Base-by-base conservation (phyloP, 2,797 vertebrate species). In the Semaprochilodus insignis region DNA sequence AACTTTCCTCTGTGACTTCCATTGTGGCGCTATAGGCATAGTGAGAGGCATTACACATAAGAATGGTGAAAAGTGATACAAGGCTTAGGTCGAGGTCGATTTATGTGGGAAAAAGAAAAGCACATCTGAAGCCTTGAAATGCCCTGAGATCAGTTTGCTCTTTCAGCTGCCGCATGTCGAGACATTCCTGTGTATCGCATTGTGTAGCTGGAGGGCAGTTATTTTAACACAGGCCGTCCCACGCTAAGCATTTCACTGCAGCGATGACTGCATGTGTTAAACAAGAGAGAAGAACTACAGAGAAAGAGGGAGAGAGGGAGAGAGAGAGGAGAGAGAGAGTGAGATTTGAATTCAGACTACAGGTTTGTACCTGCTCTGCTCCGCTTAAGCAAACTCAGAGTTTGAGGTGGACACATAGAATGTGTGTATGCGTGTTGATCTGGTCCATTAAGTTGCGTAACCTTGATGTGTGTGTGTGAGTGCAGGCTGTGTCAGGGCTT, bases 401-500 rank as follows among this genome's bases (percentile, higher is more conserved):
- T 72, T 83, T 59, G 74, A 88, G 87, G 86, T 88, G 55, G 27
- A 80, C 83, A 87, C 89, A 90, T 91, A 90, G 89, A 85, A 87
- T 75, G 69, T 87, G 86, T 48, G 85, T 88, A 87, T 89, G 79
- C 60, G 48, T 80, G 81, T 89, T 88, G 75, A 82, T 79, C 54
- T 86, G 83, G 77, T 81, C 23, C 60, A 59, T 84, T 54, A 36
- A 82, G 72, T 59, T 62, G 66, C 54, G 52, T 63, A 67, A 60
- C 21, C 40, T 34, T 36, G 16, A 65, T 31, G 66, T 82, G 63
- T 31, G 66, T 82, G 63, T 78, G 66, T 55, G 82, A 65, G 77
- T 72, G 62, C 40, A 87, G 90, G 90, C 88, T 93, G 74, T 94
- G 94, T 89, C 91, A 74, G 88, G 94, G 91, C 95, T 93, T 95